Base-by-base conservation (phyloP, 2,797 vertebrate species). In the Sardinella longiceps region DNA sequence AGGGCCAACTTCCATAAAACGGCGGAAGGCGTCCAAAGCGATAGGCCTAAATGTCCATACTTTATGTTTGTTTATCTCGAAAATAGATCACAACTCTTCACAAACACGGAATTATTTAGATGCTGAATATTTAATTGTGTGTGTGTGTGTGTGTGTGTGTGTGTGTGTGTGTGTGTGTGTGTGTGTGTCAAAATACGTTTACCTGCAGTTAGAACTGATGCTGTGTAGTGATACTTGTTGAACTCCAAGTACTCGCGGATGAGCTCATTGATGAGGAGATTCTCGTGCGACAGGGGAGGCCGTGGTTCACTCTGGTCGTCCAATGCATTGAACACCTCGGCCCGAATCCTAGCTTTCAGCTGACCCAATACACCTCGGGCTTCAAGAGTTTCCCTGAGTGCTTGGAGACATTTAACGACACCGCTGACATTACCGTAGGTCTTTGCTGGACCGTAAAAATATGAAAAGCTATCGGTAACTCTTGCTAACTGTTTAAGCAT, bases 221-320 rank as follows among this genome's bases (percentile, higher is more conserved):
- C 95, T 0, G 97, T 91, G 77, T 98, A 95, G 30, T 93, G 95
- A 15, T 99, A 99, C 86, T 96, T 96, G 94, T 99, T 99, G 91
- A 97, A 99, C 53, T 97, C 95, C 92, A 99, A 92, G 89, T 99
- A 99, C 66, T 99, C 98, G 28, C 97, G 95, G 91, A 99, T 96
- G 63, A 99, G 94, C 85, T 99, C 98, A 12, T 99, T 99, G 86
- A 99, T 96, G 23, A 99, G 94, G 58, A 99, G 95, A 86, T 98
- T 99, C 90, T 98, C 96, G 58, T 95, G 97, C 80, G 96, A 95
- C 88, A 98, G 86, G 0, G 92, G 39, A 0, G 98, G 98, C 0
- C 95, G 95, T 0, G 94, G 92, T 18, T 96, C 95, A 1, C 90
- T 93, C 53, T 91, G 94, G 63, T 99, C 97, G 15, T 98, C 97